Base-by-base conservation (phyloP, 2,797 vertebrate species). In the Holocentrus rufus region DNA sequence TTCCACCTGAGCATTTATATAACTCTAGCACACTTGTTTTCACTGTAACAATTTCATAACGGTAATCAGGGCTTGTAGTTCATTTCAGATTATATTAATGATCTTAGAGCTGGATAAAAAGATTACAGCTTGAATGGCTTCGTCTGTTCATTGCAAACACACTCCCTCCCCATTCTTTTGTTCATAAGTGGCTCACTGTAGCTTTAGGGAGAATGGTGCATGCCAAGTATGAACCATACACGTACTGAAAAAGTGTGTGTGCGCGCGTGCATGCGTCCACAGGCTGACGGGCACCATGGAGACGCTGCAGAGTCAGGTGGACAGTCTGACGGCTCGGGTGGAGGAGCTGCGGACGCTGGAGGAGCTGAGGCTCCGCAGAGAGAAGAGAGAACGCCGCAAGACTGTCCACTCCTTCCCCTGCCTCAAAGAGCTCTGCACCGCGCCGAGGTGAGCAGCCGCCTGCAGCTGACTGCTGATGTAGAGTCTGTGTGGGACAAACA, bases 341-440 rank as follows among this genome's bases (percentile, higher is more conserved):
- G 97, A 98, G 80, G 97, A 98, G 77, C 93, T 99, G 47, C 82
- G 94, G 20, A 95, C 94, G 53, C 87, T 98, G 89, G 96, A 98
- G 84, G 96, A 98, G 89, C 94, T 98, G 49, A 91, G 95, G 50
- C 91, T 96, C 22, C 94, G 85, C 63, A 87, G 97, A 66, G 97
- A 99, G 87, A 97, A 96, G 90, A 95, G 94, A 81, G 97, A 97
- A 22, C 93, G 97, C 2, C 94, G 97, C 58, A 95, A 96, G 89
- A 99, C 97, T 3, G 95, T 98, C 80, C 96, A 98, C 86, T 97
- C 96, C 4, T 98, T 98, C 88, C 97, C 98, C 81, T 99, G 97
- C 88, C 94, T 98, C 62, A 96, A 97, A 83, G 98, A 98, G 76
- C 95, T 98, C 31, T 97, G 95, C 90, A 94, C 94, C 5, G 95